Base-by-base conservation (phyloP, 2,797 vertebrate species). In the Lepilemur septentrionalis region DNA sequence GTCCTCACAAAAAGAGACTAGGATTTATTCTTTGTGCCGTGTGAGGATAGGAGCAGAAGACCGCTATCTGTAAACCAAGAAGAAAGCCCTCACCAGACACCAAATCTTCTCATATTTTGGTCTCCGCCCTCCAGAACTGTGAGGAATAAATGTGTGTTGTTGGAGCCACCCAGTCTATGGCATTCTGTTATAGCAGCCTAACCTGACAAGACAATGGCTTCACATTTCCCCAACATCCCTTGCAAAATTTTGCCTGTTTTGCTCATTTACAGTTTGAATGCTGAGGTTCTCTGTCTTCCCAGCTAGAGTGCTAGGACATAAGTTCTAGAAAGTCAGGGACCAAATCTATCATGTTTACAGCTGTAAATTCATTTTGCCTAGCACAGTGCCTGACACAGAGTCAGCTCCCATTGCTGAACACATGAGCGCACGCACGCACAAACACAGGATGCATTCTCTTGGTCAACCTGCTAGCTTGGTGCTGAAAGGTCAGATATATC, bases 391-490 rank as follows among this genome's bases (percentile, higher is more conserved):
- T 73, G 50, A 46, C n/a, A 23, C 35, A 35, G 50, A 52, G 35
- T 48, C 35, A 59, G 38, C 35, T 22, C 30, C 32, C 9, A 0
- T 8, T 22, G 14, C 17, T 41, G 50, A n/a, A 32, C 35, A 43
- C 38, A 6, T 25, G 73, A 50, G 18, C 20, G 2, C 17, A 1
- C 10, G 1, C 8, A 1, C 3, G 1, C 4, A 22, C 32, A 20
- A 15, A 20, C 0, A 13, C 14, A 15, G 0, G 30, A 43, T 3
- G 10, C 9, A 5, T 25, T 92, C 57, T 65, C 30, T 50, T 22
- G 32, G 12, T 59, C 12, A 32, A 2, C 61, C 67, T 46, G 32
- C 23, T 38, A 7, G 32, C 57, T 6, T 52, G 22, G 17, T 69
- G 10, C 41, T 35, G 35, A 59, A 75, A 78, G 17, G 30, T 18